Conservation (phyloP, 2,797 vertebrate genomes). For the Coregonus sp. region DNA sequence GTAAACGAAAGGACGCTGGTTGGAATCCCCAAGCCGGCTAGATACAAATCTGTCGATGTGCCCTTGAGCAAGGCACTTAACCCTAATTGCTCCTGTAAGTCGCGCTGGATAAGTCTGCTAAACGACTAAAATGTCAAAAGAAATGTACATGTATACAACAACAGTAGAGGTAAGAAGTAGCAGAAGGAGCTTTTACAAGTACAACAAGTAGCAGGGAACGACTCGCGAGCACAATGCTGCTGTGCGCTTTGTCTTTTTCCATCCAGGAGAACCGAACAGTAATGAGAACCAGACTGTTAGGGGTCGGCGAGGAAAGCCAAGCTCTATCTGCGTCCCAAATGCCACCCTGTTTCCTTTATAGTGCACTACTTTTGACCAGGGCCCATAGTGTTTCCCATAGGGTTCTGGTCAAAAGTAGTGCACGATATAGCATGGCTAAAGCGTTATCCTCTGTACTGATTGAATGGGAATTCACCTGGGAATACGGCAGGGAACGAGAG, state of each 20-base stretch:
- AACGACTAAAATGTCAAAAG: no score
- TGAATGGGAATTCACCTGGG: neutral
- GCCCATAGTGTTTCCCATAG: neutral
- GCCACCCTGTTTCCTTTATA: neutral
- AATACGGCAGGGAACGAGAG: neutral
- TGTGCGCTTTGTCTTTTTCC: neutral
- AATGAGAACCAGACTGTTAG: neutral
- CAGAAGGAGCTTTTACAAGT: neutral
- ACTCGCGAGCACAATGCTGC: neutral
- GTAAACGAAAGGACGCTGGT: no score
- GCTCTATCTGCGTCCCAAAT: neutral
- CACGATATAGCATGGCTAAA: neutral
- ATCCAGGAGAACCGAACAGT: neutral
- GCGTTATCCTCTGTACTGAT: neutral
- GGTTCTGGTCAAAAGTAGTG: neutral
- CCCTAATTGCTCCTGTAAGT: no score
- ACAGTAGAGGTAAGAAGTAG: no score
- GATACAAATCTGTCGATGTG: no score
- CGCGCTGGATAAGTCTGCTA: no score
- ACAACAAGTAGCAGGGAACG: neutral
- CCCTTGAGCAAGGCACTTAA: no score
- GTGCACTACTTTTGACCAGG: neutral
- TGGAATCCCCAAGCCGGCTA: no score
- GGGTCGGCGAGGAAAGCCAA: neutral
- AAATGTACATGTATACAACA: no score